Base-by-base conservation (phyloP, 2,113 vertebrate genomes). In the Dicerorhinus sumatrensis region DNA sequence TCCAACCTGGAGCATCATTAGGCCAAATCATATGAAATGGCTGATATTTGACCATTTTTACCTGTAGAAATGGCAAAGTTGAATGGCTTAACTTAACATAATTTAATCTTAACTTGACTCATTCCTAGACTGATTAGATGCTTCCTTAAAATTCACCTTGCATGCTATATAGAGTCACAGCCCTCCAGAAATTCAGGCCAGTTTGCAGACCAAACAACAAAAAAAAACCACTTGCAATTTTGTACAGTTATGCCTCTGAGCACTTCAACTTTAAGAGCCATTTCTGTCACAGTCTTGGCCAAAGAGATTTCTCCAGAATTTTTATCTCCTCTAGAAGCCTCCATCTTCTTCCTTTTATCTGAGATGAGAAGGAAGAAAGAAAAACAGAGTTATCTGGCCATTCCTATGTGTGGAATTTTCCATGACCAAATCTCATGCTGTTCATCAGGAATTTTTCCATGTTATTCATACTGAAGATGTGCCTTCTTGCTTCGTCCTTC, bases 361-460 rank as follows among this genome's bases (percentile, higher is more conserved):
- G 11, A 73, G 13, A 60, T 17, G n/a, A 96, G 62, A 89, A 76
- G 29, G 70, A 90, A 91, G 70, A 31, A 85, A 90, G 33, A 88
- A 79, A 75, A 73, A 27, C 21, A 29, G 33, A 63, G 29, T 85
- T 90, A 31, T 54, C 82, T 89, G 86, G 86, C 62, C 29, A 25
- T 86, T 86, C 12, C 23, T 86, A 2, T 18, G 21, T 67, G 33
- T 97, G 83, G 94, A 80, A 94, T 93, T 96, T 95, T 94, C 93
- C 69, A 25, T 0, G 0, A 81, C 54, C n/a, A 16, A 58, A 70
- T 94, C 87, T 87, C 11, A 12, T n/a, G 62, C 17, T 48, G 65
- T 65, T 95, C 67, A 48, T 93, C 4, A 18, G 81, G 83, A 96
- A 81, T 70, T 72, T 96, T 92, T 75, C 82, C 56, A 36, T 51